Evolutionary conservation across 2,888 invertebrate genomes (phyloP).

Genomic region (Lepetodrilus schrolli): DNA sequence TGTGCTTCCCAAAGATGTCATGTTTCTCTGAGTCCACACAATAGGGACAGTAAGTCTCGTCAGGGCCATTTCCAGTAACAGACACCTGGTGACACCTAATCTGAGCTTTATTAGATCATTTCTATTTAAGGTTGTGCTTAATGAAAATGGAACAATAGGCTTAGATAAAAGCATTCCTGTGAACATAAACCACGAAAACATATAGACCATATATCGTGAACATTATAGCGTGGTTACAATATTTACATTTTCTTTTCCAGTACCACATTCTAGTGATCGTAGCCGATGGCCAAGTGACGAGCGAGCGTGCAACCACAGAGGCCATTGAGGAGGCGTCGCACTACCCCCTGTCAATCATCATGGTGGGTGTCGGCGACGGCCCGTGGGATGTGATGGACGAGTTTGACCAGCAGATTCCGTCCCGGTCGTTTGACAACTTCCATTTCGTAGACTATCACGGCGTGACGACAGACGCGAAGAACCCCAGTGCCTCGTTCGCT

Average conservation of each 20-base stretch:
- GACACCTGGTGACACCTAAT: too few species aligned
- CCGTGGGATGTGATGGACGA: conserved; percentile 78
- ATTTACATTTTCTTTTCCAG: conserved; percentile 55
- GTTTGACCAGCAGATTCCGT: conserved; percentile 77
- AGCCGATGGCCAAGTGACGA: conserved; percentile 78
- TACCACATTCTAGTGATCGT: conserved; percentile 78
- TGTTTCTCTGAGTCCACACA: too few species aligned
- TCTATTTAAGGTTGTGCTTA: too few species aligned
- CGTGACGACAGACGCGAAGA: conserved; percentile 64
- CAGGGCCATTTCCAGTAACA: too few species aligned
- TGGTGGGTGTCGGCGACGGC: conserved; percentile 78
- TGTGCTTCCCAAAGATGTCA: too few species aligned
- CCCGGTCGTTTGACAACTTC: conserved; percentile 78
- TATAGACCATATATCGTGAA: too few species aligned
- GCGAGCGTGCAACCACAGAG: conserved; percentile 76
- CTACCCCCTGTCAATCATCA: conserved; percentile 77
- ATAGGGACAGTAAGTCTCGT: too few species aligned
- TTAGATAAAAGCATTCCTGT: too few species aligned
- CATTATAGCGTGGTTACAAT: too few species aligned
- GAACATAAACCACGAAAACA: too few species aligned
- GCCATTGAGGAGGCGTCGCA: conserved; percentile 77
- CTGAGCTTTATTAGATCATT: too few species aligned
- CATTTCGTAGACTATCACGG: conserved; percentile 77
- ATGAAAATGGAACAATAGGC: too few species aligned
- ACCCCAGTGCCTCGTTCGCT: conserved; percentile 75